phyloP scores from a whole-genome alignment of 2,888 invertebrate species.

The Hypercompe scribonia region DNA sequence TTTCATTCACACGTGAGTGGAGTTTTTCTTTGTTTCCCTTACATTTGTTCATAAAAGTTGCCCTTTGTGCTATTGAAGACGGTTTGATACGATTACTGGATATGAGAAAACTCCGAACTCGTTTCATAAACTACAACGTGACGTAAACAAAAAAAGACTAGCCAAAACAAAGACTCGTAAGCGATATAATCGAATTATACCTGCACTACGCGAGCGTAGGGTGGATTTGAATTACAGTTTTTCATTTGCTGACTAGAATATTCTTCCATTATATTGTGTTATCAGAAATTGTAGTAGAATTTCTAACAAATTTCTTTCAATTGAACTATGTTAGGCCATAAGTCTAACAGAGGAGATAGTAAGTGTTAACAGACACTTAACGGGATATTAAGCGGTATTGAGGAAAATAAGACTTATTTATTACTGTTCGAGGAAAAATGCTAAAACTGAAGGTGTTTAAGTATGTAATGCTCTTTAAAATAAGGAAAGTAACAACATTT shows the following conservation, averaged over 20 bases:
- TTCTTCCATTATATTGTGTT: slow-evolving; percentile 43
- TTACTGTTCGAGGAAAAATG: not conserved
- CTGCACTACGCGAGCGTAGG: slow-evolving; percentile 46
- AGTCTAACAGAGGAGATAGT: slow-evolving; percentile 50
- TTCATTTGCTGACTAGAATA: slow-evolving; percentile 50
- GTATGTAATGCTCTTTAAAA: not conserved
- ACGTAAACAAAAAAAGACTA: slow-evolving; percentile 41
- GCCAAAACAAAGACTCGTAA: slow-evolving; percentile 21
- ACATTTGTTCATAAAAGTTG: slow-evolving; percentile 35
- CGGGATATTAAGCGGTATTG: slow-evolving; percentile 43
- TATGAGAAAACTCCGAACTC: slow-evolving; percentile 38
- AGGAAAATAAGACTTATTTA: slow-evolving; percentile 9
- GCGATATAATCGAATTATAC: slow-evolving; percentile 53
- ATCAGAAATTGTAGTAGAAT: slow-evolving; percentile 53
- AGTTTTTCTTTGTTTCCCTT: slow-evolving; percentile 26
- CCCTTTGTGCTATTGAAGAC: slow-evolving; percentile 36
- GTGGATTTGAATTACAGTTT: slow-evolving; percentile 46
- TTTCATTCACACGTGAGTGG: slow-evolving; percentile 5
- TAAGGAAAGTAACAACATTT: not conserved
- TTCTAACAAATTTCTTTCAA: slow-evolving; percentile 49
- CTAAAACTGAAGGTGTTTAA: not conserved
- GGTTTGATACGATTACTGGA: slow-evolving; percentile 48
- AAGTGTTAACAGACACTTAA: slow-evolving; percentile 50
- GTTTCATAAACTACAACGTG: slow-evolving; percentile 40
- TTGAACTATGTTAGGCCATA: slow-evolving; percentile 47